These are phyloP conservation scores for Hemibagrus wyckioides DNA, from an alignment of 2,113 vertebrate genomes.

Conservation along the genomic window DNA sequence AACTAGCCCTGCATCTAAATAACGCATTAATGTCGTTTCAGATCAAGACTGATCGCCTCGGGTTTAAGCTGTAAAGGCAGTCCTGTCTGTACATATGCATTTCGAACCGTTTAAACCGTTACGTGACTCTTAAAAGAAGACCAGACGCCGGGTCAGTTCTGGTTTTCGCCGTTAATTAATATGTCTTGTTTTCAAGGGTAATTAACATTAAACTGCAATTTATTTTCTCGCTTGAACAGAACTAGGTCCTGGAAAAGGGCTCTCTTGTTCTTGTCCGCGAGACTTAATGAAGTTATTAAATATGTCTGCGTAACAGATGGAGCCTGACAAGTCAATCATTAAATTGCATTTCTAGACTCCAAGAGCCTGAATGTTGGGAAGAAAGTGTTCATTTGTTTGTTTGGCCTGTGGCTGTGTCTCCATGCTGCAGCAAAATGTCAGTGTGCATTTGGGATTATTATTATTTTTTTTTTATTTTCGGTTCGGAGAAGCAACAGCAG, in stretches of 20 bases:
- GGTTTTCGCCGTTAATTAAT: not conserved
- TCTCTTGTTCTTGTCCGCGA: not conserved
- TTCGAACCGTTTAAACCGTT: not conserved
- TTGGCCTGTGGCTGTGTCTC: slow-evolving; percentile 6
- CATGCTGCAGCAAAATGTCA: slow-evolving; percentile 1
- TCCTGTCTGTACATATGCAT: not conserved
- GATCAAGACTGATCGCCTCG: not conserved
- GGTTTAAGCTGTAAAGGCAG: not conserved
- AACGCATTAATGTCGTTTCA: not conserved
- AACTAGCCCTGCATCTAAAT: not conserved
- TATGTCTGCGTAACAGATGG: not conserved
- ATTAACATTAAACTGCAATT: slow-evolving; percentile 17
- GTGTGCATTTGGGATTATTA: not conserved
- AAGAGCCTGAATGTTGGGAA: not conserved
- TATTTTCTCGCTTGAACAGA: not conserved
- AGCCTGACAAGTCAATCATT: slow-evolving; percentile 18
- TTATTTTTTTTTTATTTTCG: not conserved
- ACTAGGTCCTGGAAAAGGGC: not conserved
- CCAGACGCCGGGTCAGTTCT: not conserved
- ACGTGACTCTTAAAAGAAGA: not conserved
- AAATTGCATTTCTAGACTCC: not conserved
- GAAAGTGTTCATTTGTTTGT: slow-evolving; percentile 25
- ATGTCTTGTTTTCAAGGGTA: slow-evolving; percentile 8
- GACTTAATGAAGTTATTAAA: slow-evolving; percentile 30
- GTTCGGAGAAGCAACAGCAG: not conserved